Evolutionary conservation across 2,113 vertebrate genomes (phyloP), one percentile per base, ranked within the genome.

Genomic region (Protobothrops mucrosquamatus): DNA sequence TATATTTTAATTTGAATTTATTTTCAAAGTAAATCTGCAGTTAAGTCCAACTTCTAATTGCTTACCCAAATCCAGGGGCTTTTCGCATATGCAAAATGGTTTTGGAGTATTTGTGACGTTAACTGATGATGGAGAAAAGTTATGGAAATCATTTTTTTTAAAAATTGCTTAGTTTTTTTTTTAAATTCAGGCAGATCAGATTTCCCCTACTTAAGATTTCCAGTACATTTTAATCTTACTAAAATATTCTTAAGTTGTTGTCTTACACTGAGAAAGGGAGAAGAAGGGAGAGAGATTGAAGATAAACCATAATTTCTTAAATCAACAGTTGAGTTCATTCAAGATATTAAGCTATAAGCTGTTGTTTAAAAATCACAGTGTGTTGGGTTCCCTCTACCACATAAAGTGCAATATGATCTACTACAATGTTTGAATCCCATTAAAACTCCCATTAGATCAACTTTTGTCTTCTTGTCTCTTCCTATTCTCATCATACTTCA

Each of bases 1-100:
- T n/a, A 24, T 56, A 69, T 55, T 8, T 6, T 57, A 88, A 15
- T 93, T 96, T 43, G 93, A 93, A 3, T 1, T 90, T 9, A 2
- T 90, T 94, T 94, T 85, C 88, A 24, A 92, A 95, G 52, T 54
- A 92, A 23, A 55, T 34, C 87, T 93, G 61, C 59, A 57, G 0
- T 54, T 81, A 81, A 81, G 1, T 22, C 18, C 34, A 22, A 22
- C 6, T 81, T 81, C 7, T 81, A 39, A 81, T 81, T 81, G 69
- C n/a, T 39, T 18, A n/a, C 34, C 15, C 18, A 43, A 22, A 43
- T 81, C 74, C 34, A 81, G 34, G 22, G 18, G 74, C 20, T 81
- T 81, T 43, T 23, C 18, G 43, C 18, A 20, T 81, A 39, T 81
- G 18, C 74, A 81, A 43, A 81, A 43, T 81, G 3, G 34, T 43